Evolutionary conservation across 1,140 invertebrate genomes (phyloP), one percentile per base, ranked within the genome.

Genomic region (Acyrthosiphon pisum): DNA sequence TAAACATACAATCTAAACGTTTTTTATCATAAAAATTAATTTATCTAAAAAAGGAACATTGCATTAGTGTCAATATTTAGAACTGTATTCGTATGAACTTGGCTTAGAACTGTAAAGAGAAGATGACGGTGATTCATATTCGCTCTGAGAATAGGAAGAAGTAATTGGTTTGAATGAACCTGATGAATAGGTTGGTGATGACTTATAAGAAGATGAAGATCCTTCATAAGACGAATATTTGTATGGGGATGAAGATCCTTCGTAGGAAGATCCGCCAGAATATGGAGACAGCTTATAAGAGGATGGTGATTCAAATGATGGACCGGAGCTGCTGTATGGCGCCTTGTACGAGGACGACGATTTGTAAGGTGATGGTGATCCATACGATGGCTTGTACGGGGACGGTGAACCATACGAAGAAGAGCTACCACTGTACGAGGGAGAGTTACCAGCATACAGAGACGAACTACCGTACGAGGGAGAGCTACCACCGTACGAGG

Each of bases 21-120:
- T 0, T 53, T 89, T 89, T 56, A 56, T 88, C n/a, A 88, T 44
- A 60, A 50, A 60, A 90, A 60, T 44, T 30, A 60, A 90, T 41
- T 37, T 60, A 60, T 37, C 23, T 90, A 18, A 60, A 60, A 90
- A 90, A 93, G 91, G 91, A 93, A 93, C 91, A 86, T 93, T 84
- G 37, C 37, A 14, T 84, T 26, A 83, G 48, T 56, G 48, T 93
- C n/a, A 93, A 84, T 93, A 93, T 93, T 93, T 93, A 53, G 91
- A 93, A 93, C 89, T 90, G 37, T 90, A 90, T 81, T 91, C 53
- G 37, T 76, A 91, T 22, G 90, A 44, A 60, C 56, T 60, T 60
- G 89, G 89, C 37, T 68, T 76, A n/a, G 90, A 91, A 46, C 91
- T 56, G 48, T 84, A 93, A 26, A 11, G 23, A 9, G 91, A 86